Conservation (phyloP, 2,797 vertebrate genomes). For the Lutjanus argentimaculatus region DNA sequence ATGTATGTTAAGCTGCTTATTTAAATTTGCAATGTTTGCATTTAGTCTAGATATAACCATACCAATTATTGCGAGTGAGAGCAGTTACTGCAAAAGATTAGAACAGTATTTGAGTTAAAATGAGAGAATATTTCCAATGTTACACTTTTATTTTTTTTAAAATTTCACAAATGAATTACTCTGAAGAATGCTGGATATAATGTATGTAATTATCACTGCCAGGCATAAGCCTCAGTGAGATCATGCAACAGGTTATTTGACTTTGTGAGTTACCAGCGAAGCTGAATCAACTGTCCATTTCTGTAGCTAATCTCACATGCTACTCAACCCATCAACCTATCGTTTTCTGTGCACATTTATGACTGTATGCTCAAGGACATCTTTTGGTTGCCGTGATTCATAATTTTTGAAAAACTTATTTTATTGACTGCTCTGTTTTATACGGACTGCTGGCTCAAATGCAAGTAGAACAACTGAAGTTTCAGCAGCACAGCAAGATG, state of each 20-base stretch:
- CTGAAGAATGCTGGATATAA: neutral
- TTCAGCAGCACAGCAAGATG: constrained; percentile 43
- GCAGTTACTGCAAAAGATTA: neutral
- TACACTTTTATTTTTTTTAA: neutral
- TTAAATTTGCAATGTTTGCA: neutral
- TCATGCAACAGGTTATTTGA: no score
- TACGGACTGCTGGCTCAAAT: neutral
- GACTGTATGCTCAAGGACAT: no score
- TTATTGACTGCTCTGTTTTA: no score
- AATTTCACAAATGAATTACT: neutral
- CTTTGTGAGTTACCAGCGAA: no score
- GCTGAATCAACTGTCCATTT: no score
- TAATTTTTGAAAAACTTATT: no score
- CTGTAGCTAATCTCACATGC: no score
- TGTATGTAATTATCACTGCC: neutral
- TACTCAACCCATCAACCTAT: no score
- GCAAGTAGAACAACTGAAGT: neutral
- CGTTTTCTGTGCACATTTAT: no score
- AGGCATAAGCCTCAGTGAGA: no score
- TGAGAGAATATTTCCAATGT: neutral
- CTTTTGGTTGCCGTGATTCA: no score
- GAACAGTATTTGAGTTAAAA: neutral
- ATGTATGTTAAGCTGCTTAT: neutral
- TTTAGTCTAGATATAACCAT: neutral
- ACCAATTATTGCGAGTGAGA: neutral